Evolutionary conservation across 2,888 invertebrate genomes (phyloP).

Genomic region (Crossocerus cetratus): DNA sequence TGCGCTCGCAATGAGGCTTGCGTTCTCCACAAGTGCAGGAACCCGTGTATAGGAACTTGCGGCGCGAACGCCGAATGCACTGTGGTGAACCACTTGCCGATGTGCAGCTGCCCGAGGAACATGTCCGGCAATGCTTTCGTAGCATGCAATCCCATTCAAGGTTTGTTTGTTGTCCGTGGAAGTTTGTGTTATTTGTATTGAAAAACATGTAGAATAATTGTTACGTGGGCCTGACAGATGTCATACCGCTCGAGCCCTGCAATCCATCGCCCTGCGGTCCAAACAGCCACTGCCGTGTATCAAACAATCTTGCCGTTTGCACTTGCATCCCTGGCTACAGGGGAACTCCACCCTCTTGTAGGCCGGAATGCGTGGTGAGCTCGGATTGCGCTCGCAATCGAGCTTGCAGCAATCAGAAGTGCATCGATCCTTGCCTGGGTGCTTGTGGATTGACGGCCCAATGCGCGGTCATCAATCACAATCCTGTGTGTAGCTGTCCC

Average conservation of each 20-base stretch:
- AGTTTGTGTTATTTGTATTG: slow-evolving; percentile 28
- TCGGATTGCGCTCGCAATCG: slow-evolving; percentile 87
- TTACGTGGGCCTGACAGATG: slow-evolving; percentile 59
- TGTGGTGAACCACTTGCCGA: slow-evolving; percentile 82
- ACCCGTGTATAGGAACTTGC: slow-evolving; percentile 86
- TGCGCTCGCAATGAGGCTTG: slow-evolving; percentile 76
- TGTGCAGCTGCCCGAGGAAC: slow-evolving; percentile 82
- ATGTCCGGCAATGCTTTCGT: slow-evolving; percentile 86
- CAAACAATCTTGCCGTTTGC: slow-evolving; percentile 82
- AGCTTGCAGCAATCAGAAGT: slow-evolving; percentile 88
- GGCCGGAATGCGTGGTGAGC: slow-evolving; percentile 90
- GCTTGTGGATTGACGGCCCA: slow-evolving; percentile 87
- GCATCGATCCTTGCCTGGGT: slow-evolving; percentile 88
- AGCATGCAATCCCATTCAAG: slow-evolving; percentile 79
- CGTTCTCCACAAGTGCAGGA: slow-evolving; percentile 76
- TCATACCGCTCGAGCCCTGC: slow-evolving; percentile 82
- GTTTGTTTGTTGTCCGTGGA: slow-evolving; percentile 77
- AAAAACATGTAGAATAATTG: background rate
- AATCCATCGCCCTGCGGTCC: slow-evolving; percentile 88
- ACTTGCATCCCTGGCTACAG: slow-evolving; percentile 86
- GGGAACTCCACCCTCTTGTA: slow-evolving; percentile 85
- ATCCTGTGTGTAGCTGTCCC: slow-evolving; percentile 90
- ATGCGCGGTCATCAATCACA: slow-evolving; percentile 90
- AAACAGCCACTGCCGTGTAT: slow-evolving; percentile 84
- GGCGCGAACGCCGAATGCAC: slow-evolving; percentile 85